Evolutionary conservation across 1,140 invertebrate genomes (phyloP).

Genomic region (Colletes latitarsis): DNA sequence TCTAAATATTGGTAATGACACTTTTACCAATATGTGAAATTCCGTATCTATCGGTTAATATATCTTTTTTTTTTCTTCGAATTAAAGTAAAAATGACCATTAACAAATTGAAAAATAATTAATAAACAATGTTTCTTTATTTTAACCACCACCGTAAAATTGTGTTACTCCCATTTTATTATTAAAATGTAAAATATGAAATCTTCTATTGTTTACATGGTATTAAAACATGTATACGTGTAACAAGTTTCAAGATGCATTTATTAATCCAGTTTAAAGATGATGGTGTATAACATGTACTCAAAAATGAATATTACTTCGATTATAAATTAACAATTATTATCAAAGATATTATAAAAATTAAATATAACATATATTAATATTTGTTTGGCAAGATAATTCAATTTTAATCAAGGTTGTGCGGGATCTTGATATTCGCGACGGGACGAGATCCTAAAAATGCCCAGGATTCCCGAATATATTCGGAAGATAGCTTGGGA

Average conservation of each 20-base stretch:
- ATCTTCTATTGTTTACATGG: background rate
- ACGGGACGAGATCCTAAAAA: too few species aligned
- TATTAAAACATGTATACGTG: conserved; percentile 3
- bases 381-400: conserved; percentile 36
- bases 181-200: conserved; percentile 22
- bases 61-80: background rate
- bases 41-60: conserved; percentile 4
- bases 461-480: too few species aligned
- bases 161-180: conserved; percentile 16
- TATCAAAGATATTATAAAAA: background rate
- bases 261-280: conserved; percentile 1
- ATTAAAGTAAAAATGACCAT: conserved; percentile 21
- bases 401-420: background rate
- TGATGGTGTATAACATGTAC: conserved; percentile 36
- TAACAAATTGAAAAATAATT: conserved; percentile 15
- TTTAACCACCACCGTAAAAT: conserved; percentile 42
- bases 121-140: conserved; percentile 8
- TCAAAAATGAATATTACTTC: conserved; percentile 31
- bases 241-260: conserved; percentile 13
- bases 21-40: conserved; percentile 21
- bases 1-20: conserved; percentile 41
- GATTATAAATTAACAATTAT: conserved; percentile 17
- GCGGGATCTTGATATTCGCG: too few species aligned
- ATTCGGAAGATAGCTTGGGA: too few species aligned
- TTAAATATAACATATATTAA: background rate